Base-by-base conservation (phyloP, 2,113 vertebrate species). In the Nerophis lumbriciformis region DNA sequence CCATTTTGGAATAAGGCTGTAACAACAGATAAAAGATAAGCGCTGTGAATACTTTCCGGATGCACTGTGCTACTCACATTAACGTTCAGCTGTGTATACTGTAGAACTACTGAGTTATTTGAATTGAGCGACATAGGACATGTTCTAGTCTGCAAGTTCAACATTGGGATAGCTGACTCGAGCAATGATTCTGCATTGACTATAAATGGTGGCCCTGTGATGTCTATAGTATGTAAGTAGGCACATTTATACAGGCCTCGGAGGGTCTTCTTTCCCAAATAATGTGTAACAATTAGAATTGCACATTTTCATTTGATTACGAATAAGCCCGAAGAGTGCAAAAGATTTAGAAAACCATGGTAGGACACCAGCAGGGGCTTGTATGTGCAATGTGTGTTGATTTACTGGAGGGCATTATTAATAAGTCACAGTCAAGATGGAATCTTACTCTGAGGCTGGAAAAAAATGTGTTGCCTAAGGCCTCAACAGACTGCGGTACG, bases 401-500 rank as follows among this genome's bases (percentile, higher is more conserved):
- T 42, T 65, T 36, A 47, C 53, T 7, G 3, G 14, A 35, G 11
- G 50, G 53, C 45, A 54, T 53, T 49, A 21, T 16, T 48, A 53
- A 8, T 8, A 35, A 53, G 19, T 64, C 2, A 16, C 19, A n/a
- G 38, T 57, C 16, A 19, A 65, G 53, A 65, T 53, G 1, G 14
- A 16, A 7, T 19, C 42, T 53, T 21, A 48, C 52, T 53, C 53
- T 9, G 57, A 50, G 21, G 3, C 5, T 53, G 5, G 19, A 38
- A 12, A 49, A 58, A 49, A 58, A 48, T 15, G 39, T 38, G 14
- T 42, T 63, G 54, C 63, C 47, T 0, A 8, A 45, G 39, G 45
- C 11, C 42, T 64, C 10, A 75, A 63, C 44, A 65, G 36, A 54
- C 36, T 60, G n/a, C 13, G 19, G 44, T 55, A 45, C 2, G 6